These are phyloP conservation scores for Malaclemys terrapin DNA, from an alignment of 2,113 vertebrate species.

Conservation along the genomic window DNA sequence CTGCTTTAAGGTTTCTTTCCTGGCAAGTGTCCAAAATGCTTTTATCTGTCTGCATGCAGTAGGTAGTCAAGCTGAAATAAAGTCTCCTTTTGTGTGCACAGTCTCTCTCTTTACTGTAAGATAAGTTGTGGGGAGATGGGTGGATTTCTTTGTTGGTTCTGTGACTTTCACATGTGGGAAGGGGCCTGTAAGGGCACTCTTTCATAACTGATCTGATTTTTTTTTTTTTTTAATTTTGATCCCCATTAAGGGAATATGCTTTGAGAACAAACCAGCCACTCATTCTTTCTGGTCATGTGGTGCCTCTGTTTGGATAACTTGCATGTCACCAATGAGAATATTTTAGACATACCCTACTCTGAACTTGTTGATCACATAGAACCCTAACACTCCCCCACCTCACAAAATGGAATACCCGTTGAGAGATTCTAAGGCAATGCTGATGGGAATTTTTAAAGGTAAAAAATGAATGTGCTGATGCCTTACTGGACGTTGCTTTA, in stretches of 20 bases:
- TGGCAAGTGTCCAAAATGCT: conserved; percentile 70
- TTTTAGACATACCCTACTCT: neutral
- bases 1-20: conserved; percentile 71
- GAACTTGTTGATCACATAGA: neutral
- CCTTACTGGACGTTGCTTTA: neutral
- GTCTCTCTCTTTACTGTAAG: conserved; percentile 32
- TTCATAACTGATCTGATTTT: conserved; percentile 29
- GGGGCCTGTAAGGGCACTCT: conserved; percentile 9
- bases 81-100: conserved; percentile 57
- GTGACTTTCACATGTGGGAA: conserved; percentile 54
- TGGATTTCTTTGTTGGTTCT: conserved; percentile 24
- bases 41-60: conserved; percentile 69
- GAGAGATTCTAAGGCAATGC: neutral
- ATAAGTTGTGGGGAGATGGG: conserved; percentile 10
- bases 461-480: neutral
- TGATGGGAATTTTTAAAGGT: neutral
- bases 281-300: neutral
- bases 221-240: conserved; percentile 7
- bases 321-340: neutral
- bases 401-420: neutral
- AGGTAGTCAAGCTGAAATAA: conserved; percentile 60
- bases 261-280: neutral
- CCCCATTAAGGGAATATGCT: neutral
- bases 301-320: conserved; percentile 12
- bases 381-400: neutral